Evolutionary conservation across 1,140 invertebrate genomes (phyloP).

Genomic region (Drosophila miranda): DNA sequence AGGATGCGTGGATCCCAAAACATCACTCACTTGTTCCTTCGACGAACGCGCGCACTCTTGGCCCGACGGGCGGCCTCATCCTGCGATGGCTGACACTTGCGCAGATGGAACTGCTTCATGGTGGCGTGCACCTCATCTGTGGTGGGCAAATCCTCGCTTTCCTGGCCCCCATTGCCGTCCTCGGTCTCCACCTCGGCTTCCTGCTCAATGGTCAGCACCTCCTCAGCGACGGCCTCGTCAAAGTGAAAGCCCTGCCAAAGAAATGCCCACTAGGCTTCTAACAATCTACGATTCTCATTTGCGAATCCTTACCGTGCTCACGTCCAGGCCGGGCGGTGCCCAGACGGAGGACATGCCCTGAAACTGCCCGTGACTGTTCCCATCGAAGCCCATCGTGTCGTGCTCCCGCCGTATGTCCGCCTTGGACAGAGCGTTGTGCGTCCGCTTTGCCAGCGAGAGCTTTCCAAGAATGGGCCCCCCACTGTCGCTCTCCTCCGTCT

Average conservation of each 20-base stretch:
- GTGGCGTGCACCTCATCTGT: constrained; percentile 78
- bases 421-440: constrained; percentile 84
- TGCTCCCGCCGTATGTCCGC: constrained; percentile 74
- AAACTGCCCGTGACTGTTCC: constrained; percentile 24
- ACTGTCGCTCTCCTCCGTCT: constrained; percentile 87
- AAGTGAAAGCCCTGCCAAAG: constrained; percentile 56
- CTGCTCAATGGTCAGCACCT: constrained; percentile 75
- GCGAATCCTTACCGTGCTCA: constrained; percentile 48
- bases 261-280: no score
- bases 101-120: constrained; percentile 80
- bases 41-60: constrained; percentile 71
- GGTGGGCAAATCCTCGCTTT: constrained; percentile 75
- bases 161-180: constrained; percentile 59
- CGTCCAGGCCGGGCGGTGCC: constrained; percentile 56
- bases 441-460: constrained; percentile 84
- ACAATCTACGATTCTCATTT: background rate
- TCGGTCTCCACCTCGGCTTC: constrained; percentile 78
- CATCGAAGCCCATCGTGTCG: constrained; percentile 47
- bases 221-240: constrained; percentile 67
- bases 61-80: constrained; percentile 73
- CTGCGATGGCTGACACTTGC: constrained; percentile 72
- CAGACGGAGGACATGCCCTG: constrained; percentile 67
- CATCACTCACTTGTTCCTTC: constrained; percentile 66
- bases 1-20: no score
- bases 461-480: constrained; percentile 85